phyloP scores from a whole-genome alignment of 1,140 invertebrate species.

The Hormaphis cornu region DNA sequence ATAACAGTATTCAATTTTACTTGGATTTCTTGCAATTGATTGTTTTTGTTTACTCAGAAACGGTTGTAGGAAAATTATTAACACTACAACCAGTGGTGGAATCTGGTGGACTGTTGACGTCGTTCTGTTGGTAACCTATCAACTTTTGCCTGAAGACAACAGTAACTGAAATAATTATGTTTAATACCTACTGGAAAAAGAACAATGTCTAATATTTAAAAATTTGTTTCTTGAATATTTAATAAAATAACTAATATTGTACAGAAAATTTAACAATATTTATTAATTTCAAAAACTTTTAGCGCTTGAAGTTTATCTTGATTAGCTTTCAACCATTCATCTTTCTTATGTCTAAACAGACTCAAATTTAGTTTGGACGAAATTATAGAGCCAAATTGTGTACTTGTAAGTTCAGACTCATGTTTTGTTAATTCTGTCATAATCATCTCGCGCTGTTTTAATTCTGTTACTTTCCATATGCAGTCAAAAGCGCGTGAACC shows the following conservation, averaged over 20 bases:
- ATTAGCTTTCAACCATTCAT: constrained; percentile 20
- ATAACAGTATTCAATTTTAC: constrained; percentile 87
- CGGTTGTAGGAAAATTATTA: constrained; percentile 92
- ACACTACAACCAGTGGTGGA: constrained; percentile 91
- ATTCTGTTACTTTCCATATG: constrained; percentile 10
- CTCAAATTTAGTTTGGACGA: constrained; percentile 16
- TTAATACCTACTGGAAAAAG: too few relatives aligned
- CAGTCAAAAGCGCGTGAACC: constrained; percentile 26
- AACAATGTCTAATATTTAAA: background rate
- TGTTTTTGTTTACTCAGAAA: constrained; percentile 93
- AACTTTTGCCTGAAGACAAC: constrained; percentile 87
- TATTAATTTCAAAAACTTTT: constrained; percentile 20
- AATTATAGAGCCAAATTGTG: constrained; percentile 23
- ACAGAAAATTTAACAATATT: background rate
- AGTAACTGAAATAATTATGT: constrained; percentile 97
- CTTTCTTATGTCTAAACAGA: constrained; percentile 9
- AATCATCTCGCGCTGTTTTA: constrained; percentile 9
- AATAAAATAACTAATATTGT: constrained; percentile 1
- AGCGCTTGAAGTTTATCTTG: constrained; percentile 12
- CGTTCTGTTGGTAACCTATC: constrained; percentile 86
- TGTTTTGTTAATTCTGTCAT: constrained; percentile 23
- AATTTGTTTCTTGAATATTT: background rate
- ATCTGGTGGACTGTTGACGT: constrained; percentile 99
- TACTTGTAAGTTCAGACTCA: constrained; percentile 5
- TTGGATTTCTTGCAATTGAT: constrained; percentile 94